Evolutionary conservation across 2,113 vertebrate species (phyloP).

Genomic region (Coptodon rendalli): DNA sequence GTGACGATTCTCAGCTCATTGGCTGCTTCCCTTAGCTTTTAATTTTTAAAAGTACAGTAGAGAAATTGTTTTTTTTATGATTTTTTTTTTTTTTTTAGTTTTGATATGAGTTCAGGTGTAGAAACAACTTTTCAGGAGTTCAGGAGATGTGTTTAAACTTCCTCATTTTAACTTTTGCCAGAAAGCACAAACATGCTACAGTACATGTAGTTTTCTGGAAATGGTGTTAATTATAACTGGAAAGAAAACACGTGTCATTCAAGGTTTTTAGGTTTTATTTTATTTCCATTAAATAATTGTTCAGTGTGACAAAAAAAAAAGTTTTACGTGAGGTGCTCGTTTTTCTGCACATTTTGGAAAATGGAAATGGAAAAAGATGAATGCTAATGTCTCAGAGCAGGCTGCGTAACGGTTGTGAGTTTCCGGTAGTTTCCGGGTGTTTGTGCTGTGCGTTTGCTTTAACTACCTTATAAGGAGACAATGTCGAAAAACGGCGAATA

Average conservation of each 20-base stretch:
- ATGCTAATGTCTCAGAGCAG: neutral
- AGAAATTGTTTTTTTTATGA: neutral
- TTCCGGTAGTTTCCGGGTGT: neutral
- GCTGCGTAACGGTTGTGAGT: neutral
- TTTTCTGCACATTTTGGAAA: neutral
- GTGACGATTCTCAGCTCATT: neutral
- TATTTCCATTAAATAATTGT: neutral
- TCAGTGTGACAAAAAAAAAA: neutral
- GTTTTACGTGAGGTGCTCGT: neutral
- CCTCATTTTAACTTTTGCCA: neutral
- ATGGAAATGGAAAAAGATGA: neutral
- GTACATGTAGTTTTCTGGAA: neutral
- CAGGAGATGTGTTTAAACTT: neutral
- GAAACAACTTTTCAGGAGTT: neutral
- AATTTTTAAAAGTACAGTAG: neutral
- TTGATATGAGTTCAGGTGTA: neutral
- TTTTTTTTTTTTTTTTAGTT: neutral
- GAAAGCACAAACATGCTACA: neutral
- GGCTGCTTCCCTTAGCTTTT: neutral
- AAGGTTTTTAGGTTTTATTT: neutral
- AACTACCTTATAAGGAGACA: constrained; percentile 45
- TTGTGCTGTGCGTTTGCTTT: neutral
- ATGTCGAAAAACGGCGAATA: neutral
- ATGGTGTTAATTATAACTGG: neutral
- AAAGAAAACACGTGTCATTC: neutral